Conservation (phyloP, 1,140 invertebrate species). For the Neodiprion virginianus region DNA sequence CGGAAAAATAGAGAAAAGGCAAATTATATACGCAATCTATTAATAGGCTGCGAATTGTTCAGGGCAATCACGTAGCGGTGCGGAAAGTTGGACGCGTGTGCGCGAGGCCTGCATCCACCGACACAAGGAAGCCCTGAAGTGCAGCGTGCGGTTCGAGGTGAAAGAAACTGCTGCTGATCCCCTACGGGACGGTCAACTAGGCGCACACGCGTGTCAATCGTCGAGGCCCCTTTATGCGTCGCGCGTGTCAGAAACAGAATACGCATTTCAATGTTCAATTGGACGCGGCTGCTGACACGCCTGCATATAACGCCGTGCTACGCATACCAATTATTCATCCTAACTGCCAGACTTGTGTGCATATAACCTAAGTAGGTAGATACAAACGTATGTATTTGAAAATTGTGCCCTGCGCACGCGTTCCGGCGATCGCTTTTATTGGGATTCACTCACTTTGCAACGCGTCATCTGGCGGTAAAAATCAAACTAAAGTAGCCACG, state of each 20-base stretch:
- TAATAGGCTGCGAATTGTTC: slow-evolving; percentile 7
- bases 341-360: too few species aligned
- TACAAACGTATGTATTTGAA: too few species aligned
- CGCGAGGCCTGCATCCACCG: background rate
- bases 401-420: too few species aligned
- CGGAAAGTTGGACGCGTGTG: background rate
- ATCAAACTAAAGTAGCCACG: too few species aligned
- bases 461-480: too few species aligned
- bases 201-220: background rate
- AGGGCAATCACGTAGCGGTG: background rate
- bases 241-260: slow-evolving; percentile 6
- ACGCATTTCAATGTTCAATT: slow-evolving; percentile 7
- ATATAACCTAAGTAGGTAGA: too few species aligned
- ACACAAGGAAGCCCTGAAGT: background rate
- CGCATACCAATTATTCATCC: background rate
- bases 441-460: too few species aligned
- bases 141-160: background rate
- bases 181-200: background rate
- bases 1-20: too few species aligned
- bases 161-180: background rate
- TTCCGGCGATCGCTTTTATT: too few species aligned
- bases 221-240: background rate
- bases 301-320: background rate
- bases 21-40: slow-evolving; percentile 6
- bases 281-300: background rate